phyloP scores from a whole-genome alignment of 1,140 invertebrate species.

The Bombus soroeensis region DNA sequence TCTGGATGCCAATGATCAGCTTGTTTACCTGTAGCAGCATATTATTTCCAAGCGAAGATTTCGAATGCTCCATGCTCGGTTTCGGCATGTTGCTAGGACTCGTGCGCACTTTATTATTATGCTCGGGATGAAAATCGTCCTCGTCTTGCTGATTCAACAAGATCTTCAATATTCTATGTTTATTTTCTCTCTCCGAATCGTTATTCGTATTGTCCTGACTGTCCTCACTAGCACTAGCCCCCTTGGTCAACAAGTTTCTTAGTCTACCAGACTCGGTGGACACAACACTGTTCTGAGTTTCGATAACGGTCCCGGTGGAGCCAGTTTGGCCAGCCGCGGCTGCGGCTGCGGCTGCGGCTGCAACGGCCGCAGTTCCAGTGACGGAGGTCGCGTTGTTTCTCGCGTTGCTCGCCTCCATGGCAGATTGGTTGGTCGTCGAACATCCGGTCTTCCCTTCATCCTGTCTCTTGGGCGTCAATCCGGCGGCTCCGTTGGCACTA shows the following conservation, averaged over 20 bases:
- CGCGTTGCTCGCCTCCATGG: constrained; percentile 26
- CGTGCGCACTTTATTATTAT: constrained; percentile 71
- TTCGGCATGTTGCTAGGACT: constrained; percentile 73
- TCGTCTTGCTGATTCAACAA: constrained; percentile 93
- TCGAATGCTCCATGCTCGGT: constrained; percentile 75
- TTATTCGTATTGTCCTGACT: constrained; percentile 79
- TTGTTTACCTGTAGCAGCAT: constrained; percentile 88
- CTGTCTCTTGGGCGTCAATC: constrained; percentile 64
- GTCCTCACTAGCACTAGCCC: constrained; percentile 80
- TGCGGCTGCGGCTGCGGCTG: constrained; percentile 56
- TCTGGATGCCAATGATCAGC: constrained; percentile 5
- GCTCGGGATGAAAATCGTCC: constrained; percentile 84
- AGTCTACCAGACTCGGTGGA: constrained; percentile 86
- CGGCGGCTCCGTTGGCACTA: constrained; percentile 46
- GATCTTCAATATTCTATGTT: constrained; percentile 88
- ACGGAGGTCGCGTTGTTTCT: constrained; percentile 18
- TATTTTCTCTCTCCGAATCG: constrained; percentile 79
- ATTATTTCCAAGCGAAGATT: constrained; percentile 83
- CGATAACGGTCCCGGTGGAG: constrained; percentile 39
- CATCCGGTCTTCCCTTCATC: constrained; percentile 36
- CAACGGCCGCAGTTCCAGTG: constrained; percentile 9
- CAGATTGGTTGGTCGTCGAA: constrained; percentile 26
- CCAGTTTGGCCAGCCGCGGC: background rate
- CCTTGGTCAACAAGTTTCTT: constrained; percentile 86
- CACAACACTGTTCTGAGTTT: constrained; percentile 71